Conservation (phyloP, 2,113 vertebrate species). For the Plecotus auritus region DNA sequence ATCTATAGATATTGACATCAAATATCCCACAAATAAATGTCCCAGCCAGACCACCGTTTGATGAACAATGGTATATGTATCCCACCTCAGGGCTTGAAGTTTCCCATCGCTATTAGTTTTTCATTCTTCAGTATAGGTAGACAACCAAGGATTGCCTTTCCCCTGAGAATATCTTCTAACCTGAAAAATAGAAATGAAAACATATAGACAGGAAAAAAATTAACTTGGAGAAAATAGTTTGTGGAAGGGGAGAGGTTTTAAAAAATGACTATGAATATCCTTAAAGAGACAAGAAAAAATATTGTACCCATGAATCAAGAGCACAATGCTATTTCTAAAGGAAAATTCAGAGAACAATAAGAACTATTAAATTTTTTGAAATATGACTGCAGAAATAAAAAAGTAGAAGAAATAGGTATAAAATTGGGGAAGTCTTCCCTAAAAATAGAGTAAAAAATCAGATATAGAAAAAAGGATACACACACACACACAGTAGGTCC, state of each 20-base stretch:
- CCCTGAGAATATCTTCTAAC: background rate
- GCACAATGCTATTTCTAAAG: background rate
- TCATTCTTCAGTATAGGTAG: background rate
- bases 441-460: background rate
- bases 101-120: background rate
- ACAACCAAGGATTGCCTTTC: background rate
- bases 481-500: too few relatives aligned
- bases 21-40: background rate
- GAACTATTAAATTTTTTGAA: background rate
- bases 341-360: background rate
- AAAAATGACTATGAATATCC: background rate
- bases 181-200: background rate
- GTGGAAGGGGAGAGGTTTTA: background rate
- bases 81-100: background rate
- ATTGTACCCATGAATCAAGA: background rate
- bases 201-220: background rate
- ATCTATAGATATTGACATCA: background rate
- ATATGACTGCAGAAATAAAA: background rate
- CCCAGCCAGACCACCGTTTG: background rate
- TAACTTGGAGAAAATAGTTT: background rate
- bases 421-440: background rate
- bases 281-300: background rate
- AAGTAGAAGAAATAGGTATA: background rate
- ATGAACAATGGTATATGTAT: background rate
- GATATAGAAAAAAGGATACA: background rate